Evolutionary conservation across 2,888 invertebrate genomes (phyloP).

Genomic region (Amphipyra berbera): DNA sequence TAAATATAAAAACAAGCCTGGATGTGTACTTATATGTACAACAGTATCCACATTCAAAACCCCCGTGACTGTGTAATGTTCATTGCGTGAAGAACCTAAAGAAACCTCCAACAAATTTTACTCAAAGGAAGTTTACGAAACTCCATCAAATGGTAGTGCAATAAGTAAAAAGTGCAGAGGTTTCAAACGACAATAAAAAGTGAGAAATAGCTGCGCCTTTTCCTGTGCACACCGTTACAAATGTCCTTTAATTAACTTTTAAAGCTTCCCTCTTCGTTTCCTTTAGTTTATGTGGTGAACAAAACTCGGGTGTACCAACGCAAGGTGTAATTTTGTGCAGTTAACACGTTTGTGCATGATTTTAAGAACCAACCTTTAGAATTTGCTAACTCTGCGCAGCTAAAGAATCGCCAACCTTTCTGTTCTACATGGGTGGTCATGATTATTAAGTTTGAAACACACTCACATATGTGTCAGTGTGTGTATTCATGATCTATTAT

Average conservation of each 20-base stretch:
- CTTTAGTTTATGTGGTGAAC: slow-evolving; percentile 5
- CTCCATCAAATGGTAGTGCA: slow-evolving; percentile 6
- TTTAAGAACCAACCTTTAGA: slow-evolving; percentile 25
- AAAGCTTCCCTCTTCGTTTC: slow-evolving; percentile 23
- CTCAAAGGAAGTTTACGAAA: slow-evolving; percentile 5
- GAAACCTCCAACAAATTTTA: neutral
- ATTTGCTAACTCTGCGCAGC: neutral
- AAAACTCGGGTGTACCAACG: neutral
- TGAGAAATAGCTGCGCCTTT: slow-evolving; percentile 24
- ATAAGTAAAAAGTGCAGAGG: slow-evolving; percentile 3
- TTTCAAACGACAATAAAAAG: slow-evolving; percentile 34
- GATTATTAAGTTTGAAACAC: too few species aligned
- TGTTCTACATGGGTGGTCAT: too few species aligned
- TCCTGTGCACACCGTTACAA: slow-evolving; percentile 20
- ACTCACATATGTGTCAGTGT: too few species aligned
- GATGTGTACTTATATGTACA: neutral
- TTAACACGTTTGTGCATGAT: slow-evolving; percentile 18
- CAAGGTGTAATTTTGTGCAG: slow-evolving; percentile 22
- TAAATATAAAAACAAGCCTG: too few species aligned
- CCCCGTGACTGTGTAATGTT: neutral
- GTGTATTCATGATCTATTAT: too few species aligned
- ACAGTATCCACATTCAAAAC: neutral
- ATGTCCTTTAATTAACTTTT: slow-evolving; percentile 45
- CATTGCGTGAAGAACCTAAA: neutral
- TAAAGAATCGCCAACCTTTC: too few species aligned